Conservation (phyloP, 2,113 vertebrate species). For the Serilophus lunatus region DNA sequence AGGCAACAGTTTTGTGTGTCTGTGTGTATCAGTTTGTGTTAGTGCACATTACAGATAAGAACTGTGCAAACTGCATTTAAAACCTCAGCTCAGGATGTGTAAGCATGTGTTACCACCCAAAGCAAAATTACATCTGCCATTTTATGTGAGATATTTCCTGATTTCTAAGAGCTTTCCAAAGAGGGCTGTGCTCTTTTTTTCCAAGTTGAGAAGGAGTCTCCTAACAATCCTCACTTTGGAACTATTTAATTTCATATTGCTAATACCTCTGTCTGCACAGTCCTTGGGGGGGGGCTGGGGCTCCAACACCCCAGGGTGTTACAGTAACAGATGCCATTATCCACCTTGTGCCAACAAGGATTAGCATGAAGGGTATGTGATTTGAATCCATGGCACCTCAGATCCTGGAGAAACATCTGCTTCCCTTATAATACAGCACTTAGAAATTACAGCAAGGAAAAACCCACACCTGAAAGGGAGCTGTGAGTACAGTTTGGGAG, state of each 20-base stretch:
- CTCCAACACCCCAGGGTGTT: constrained; percentile 16
- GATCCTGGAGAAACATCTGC: constrained; percentile 45
- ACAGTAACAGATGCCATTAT: constrained; percentile 18
- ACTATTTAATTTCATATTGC: neutral
- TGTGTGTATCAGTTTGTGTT: neutral
- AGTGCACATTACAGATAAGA: neutral
- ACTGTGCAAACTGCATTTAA: neutral
- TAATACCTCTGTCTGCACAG: neutral
- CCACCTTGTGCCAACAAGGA: constrained; percentile 46
- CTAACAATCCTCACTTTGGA: neutral
- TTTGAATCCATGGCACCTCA: constrained; percentile 37
- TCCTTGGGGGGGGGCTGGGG: neutral
- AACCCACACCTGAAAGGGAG: neutral
- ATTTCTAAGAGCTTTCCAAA: neutral
- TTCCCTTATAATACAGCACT: neutral
- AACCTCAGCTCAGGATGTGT: neutral
- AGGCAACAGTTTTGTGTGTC: neutral
- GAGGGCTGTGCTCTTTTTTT: neutral
- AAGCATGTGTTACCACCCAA: neutral
- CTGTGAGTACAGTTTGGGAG: neutral
- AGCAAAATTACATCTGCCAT: neutral
- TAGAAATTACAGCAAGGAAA: neutral
- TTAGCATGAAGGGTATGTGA: constrained; percentile 53
- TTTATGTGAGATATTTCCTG: neutral
- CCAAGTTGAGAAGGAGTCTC: neutral